Evolutionary conservation across 2,888 invertebrate genomes (phyloP).

Genomic region (Ditylenchus weischeri): DNA sequence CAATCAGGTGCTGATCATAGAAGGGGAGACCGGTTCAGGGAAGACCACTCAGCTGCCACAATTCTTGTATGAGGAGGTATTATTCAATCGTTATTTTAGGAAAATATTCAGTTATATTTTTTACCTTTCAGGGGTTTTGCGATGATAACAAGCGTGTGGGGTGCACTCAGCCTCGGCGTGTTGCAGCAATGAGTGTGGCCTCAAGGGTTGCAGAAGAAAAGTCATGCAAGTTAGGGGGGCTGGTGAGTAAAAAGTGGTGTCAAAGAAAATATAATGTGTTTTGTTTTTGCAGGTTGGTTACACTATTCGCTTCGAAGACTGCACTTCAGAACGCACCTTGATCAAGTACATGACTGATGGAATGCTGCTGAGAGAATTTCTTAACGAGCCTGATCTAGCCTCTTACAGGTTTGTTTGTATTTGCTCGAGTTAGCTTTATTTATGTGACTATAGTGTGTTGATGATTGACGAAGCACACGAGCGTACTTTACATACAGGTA

Average conservation of each 20-base stretch:
- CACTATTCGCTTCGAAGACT: conserved; percentile 94
- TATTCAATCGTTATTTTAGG: conserved; percentile 34
- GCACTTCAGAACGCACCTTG: conserved; percentile 91
- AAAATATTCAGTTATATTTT: neutral
- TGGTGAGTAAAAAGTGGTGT: conserved; percentile 26
- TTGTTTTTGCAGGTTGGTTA: conserved; percentile 66
- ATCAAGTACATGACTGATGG: conserved; percentile 99
- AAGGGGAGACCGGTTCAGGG: conserved; percentile 71
- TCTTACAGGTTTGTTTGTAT: conserved; percentile 70
- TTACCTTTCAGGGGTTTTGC: conserved; percentile 59
- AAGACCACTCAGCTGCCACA: conserved; percentile 68
- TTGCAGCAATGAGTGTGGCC: conserved; percentile 99
- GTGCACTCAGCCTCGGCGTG: conserved; percentile 94
- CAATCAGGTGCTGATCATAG: conserved; percentile 59
- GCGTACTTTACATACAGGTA: conserved; percentile 70
- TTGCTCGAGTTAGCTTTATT: neutral
- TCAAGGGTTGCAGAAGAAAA: conserved; percentile 96
- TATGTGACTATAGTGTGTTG: conserved; percentile 73
- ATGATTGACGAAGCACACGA: conserved; percentile 99
- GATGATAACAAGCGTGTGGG: conserved; percentile 81
- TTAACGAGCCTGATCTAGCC: conserved; percentile 90
- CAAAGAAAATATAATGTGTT: neutral
- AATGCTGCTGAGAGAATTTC: conserved; percentile 90
- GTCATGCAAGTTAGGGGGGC: conserved; percentile 81
- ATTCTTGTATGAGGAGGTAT: conserved; percentile 64